These are phyloP conservation scores for Lasioglossum morio DNA, from an alignment of 2,888 invertebrate species.

Conservation along the genomic window DNA sequence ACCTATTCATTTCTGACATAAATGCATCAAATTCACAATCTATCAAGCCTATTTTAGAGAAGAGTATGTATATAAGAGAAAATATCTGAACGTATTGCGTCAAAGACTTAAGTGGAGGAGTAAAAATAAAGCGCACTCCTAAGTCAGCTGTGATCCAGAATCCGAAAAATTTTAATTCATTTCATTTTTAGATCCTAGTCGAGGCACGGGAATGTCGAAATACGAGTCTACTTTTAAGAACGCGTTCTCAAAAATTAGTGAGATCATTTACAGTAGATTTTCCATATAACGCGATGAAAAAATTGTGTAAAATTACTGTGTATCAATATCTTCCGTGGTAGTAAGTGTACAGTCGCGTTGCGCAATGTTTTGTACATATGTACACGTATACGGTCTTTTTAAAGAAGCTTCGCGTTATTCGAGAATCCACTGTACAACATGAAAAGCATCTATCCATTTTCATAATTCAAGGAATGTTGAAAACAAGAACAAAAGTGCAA, in stretches of 20 bases:
- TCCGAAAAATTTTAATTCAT: conserved; percentile 40
- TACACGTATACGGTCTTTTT: too few relatives aligned
- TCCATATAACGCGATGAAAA: too few relatives aligned
- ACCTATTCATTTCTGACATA: too few relatives aligned
- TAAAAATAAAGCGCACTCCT: conserved; percentile 43
- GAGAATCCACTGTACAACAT: too few relatives aligned
- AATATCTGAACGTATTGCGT: conserved; percentile 10
- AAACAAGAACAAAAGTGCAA: background rate
- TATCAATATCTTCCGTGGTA: too few relatives aligned
- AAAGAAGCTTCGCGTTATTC: too few relatives aligned
- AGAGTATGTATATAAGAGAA: conserved; percentile 13
- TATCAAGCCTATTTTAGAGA: background rate
- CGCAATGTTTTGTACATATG: too few relatives aligned
- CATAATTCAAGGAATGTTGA: background rate
- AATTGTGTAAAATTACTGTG: too few relatives aligned
- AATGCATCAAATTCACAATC: too few relatives aligned
- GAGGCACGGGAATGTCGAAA: background rate
- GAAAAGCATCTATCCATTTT: background rate
- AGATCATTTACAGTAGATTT: background rate
- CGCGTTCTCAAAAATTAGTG: background rate
- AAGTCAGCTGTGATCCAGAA: conserved; percentile 25
- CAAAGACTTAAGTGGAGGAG: conserved; percentile 13
- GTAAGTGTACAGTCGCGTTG: too few relatives aligned
- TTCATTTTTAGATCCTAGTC: conserved; percentile 2
- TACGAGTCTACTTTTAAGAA: background rate